Percentiles rank a stretch among this genome's conserved stretches.
Conservation (phyloP, 2,113 vertebrate genomes). For the Rhea pennata region DNA sequence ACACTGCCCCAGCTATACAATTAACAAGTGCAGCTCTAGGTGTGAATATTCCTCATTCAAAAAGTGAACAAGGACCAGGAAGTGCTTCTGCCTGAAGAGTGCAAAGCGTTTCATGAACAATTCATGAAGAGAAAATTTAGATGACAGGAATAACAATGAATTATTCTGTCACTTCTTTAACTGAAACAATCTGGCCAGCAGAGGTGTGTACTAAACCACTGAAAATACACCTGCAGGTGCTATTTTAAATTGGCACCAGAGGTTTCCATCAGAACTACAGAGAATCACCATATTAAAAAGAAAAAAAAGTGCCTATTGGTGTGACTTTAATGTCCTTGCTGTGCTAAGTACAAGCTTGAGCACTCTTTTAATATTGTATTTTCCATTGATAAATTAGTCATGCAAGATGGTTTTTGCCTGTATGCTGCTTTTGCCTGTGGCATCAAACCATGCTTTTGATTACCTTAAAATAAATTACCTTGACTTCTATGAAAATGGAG, state of each 20-base stretch:
- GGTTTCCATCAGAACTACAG: neutral
- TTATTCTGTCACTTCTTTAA: neutral
- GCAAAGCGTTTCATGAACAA: neutral
- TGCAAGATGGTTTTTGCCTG: neutral
- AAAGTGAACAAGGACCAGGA: neutral
- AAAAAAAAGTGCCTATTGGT: neutral
- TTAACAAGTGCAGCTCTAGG: neutral
- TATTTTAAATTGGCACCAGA: neutral
- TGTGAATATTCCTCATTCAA: neutral
- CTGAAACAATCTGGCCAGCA: neutral
- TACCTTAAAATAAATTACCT: neutral
- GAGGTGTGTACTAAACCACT: neutral
- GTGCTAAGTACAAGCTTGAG: neutral
- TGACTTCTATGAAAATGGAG: neutral
- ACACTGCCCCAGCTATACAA: neutral
- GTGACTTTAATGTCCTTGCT: neutral
- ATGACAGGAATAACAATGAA: neutral
- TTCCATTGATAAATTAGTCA: neutral
- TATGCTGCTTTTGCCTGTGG: neutral
- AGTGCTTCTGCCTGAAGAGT: neutral
- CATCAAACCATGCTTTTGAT: neutral
- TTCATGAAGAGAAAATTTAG: neutral
- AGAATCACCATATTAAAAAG: neutral
- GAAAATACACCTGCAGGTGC: neutral
- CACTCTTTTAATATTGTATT: neutral